phyloP scores from a whole-genome alignment of 2,797 vertebrate genomes.

The Atherinosoma microstoma region DNA sequence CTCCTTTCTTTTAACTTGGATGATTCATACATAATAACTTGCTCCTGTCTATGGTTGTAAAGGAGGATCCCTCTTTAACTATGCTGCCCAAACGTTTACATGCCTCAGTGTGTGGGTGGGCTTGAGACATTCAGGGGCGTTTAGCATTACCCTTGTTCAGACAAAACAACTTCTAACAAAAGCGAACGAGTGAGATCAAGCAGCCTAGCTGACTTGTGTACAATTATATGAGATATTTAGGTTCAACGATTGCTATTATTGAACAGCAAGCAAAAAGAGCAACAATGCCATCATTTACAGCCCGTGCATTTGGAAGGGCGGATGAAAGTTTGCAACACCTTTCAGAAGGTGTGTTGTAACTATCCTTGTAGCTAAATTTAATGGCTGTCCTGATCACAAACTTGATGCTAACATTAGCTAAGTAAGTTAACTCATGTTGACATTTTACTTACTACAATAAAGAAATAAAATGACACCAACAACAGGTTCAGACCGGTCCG shows the following conservation, averaged over 20 bases:
- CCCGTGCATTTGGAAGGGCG: neutral
- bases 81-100: neutral
- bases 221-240: neutral
- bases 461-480: neutral
- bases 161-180: neutral
- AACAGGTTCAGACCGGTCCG: neutral
- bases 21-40: neutral
- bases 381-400: neutral
- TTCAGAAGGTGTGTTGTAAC: neutral
- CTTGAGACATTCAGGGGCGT: neutral
- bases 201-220: neutral
- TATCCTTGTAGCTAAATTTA: too few species aligned
- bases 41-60: neutral
- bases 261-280: neutral
- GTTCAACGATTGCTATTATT: neutral
- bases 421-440: conserved; percentile 9
- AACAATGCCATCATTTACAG: neutral
- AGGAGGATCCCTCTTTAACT: neutral
- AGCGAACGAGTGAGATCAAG: neutral
- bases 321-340: neutral
- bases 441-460: neutral
- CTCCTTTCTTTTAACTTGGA: too few species aligned
- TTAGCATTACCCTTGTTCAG: neutral
- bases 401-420: conserved; percentile 35
- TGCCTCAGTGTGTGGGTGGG: neutral